Conservation (phyloP, 2,797 vertebrate genomes). For the Poeciliopsis presidionis region DNA sequence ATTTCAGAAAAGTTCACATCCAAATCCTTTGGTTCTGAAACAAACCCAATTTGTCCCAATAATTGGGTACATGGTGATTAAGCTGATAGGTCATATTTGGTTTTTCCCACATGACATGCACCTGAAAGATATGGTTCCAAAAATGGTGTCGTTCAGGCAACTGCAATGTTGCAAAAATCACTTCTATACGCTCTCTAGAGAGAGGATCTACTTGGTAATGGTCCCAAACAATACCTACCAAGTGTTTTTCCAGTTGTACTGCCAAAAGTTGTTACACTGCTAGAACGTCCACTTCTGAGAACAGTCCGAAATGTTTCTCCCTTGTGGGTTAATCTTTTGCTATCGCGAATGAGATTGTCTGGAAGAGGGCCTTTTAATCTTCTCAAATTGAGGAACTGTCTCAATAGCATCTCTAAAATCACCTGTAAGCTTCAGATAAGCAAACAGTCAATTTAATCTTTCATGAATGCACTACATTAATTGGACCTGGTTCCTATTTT, state of each 20-base stretch:
- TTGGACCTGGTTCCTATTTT: neutral
- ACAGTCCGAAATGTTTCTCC: neutral
- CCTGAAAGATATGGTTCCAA: neutral
- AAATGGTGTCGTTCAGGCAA: neutral
- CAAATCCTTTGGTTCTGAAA: neutral
- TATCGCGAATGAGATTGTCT: neutral
- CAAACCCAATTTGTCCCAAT: neutral
- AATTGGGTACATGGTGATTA: neutral
- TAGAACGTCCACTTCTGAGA: neutral
- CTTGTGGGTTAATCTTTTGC: neutral
- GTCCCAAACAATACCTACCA: neutral
- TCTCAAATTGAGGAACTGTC: neutral
- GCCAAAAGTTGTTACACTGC: neutral
- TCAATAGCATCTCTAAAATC: neutral
- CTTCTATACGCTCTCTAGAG: neutral
- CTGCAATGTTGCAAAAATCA: neutral
- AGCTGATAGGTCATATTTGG: neutral
- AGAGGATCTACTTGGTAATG: neutral
- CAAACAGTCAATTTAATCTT: neutral
- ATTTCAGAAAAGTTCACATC: neutral
- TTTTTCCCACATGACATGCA: neutral
- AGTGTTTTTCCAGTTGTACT: neutral
- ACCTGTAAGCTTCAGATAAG: neutral
- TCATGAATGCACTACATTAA: neutral
- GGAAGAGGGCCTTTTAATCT: neutral